These are phyloP conservation scores for Metopolophium dirhodum DNA, from an alignment of 1,140 invertebrate genomes.

Conservation along the genomic window DNA sequence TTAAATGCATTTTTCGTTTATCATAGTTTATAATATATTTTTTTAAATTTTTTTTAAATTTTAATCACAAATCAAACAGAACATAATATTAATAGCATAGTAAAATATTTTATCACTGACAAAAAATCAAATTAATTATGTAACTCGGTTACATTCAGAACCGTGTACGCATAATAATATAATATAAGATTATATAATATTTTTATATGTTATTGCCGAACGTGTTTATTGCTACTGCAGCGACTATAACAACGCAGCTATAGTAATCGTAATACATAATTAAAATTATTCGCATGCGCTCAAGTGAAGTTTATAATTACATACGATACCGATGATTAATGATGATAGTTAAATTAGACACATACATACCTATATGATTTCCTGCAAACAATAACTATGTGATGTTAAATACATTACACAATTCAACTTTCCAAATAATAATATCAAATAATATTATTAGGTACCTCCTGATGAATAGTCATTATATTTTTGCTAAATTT, in stretches of 20 bases:
- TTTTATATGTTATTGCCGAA: neutral
- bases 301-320: constrained; percentile 5
- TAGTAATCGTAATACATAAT: neutral
- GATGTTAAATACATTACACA: neutral
- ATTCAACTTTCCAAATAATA: neutral
- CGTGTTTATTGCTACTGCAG: neutral
- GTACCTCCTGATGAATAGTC: neutral
- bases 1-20: neutral
- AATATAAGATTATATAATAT: neutral
- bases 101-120: neutral
- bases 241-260: neutral
- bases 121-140: neutral
- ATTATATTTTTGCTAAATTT: neutral
- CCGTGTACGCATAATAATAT: neutral
- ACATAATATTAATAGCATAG: too few species aligned
- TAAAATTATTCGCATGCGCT: constrained; percentile 17
- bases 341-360: constrained; percentile 11
- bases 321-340: constrained; percentile 12
- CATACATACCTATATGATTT: neutral
- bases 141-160: neutral
- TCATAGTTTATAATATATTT: neutral
- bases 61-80: neutral
- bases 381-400: neutral
- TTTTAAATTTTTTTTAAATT: neutral
- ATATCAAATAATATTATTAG: too few species aligned